Conservation (phyloP, 2,113 vertebrate species). For the Cettia cetti region DNA sequence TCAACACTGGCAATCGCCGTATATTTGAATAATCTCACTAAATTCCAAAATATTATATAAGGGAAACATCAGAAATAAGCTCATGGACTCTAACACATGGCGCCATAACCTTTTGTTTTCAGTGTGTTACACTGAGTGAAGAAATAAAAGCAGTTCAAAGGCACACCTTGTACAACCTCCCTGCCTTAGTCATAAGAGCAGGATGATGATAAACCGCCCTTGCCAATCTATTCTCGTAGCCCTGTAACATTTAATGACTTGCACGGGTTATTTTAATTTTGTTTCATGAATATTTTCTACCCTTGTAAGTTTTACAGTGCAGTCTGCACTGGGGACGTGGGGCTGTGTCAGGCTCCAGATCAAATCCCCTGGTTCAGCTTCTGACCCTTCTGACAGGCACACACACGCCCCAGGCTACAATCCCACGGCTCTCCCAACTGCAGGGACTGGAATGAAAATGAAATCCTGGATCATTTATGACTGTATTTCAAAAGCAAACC, state of each 20-base stretch:
- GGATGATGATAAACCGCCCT: background rate
- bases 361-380: background rate
- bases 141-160: background rate
- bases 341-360: background rate
- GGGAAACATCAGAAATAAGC: background rate
- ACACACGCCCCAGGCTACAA: background rate
- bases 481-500: background rate
- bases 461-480: slow-evolving; percentile 10
- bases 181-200: background rate
- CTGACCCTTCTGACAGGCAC: background rate
- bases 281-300: background rate
- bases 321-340: background rate
- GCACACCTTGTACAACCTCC: background rate
- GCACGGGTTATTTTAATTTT: background rate
- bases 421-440: background rate
- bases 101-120: background rate
- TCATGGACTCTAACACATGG: background rate
- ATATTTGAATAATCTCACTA: background rate
- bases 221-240: background rate
- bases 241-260: background rate
- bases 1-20: background rate
- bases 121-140: background rate
- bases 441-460: background rate
- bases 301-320: background rate
- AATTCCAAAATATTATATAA: background rate